Evolutionary conservation across 2,888 invertebrate species (phyloP).

Genomic region (Mimumesa dahlbomi): DNA sequence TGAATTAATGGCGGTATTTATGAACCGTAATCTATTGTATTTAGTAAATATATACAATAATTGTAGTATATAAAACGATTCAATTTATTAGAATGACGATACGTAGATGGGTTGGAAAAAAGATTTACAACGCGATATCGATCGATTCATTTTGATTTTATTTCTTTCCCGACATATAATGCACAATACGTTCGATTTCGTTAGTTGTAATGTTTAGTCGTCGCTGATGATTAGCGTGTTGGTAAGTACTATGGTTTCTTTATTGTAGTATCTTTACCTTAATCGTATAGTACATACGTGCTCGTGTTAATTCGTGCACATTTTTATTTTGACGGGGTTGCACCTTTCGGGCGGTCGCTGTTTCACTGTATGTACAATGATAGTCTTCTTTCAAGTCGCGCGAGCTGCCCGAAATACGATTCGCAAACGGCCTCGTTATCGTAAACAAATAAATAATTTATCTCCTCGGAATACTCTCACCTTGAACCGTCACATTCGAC

Average conservation of each 20-base stretch:
- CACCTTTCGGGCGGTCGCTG: conserved; percentile 46
- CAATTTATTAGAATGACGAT: too few species aligned
- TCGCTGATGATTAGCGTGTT: conserved; percentile 45
- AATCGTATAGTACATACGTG: conserved; percentile 57
- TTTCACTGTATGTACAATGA: conserved; percentile 46
- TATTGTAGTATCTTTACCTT: conserved; percentile 29
- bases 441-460: conserved; percentile 68
- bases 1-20: neutral
- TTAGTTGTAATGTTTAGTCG: conserved; percentile 53
- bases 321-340: conserved; percentile 59
- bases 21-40: too few species aligned
- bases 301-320: conserved; percentile 48
- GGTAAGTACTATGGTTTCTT: conserved; percentile 50
- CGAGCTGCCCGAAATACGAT: conserved; percentile 52
- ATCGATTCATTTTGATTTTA: conserved; percentile 74
- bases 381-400: conserved; percentile 43
- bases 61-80: too few species aligned
- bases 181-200: conserved; percentile 66
- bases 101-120: too few species aligned
- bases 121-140: conserved; percentile 13
- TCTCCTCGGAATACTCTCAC: conserved; percentile 66
- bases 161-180: conserved; percentile 71
- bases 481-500: conserved; percentile 63
- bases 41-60: too few species aligned
- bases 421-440: conserved; percentile 59